Percentiles rank a stretch among this genome's conserved stretches.
phyloP scores from a whole-genome alignment of 2,113 vertebrate species.

The Rafetus swinhoei region DNA sequence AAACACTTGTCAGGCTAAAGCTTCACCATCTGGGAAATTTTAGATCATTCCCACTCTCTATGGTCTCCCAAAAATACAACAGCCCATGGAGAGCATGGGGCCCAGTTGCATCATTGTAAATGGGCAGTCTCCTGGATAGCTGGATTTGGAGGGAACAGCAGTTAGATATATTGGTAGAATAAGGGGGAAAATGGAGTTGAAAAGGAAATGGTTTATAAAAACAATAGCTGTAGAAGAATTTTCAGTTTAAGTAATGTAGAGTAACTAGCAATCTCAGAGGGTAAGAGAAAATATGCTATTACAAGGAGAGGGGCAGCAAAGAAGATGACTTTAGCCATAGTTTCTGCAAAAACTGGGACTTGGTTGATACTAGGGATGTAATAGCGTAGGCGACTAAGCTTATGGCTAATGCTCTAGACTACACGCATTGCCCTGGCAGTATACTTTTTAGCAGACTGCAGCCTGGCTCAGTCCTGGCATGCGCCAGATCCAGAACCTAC shows the following conservation, averaged over 20 bases:
- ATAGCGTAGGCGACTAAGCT: too few species aligned
- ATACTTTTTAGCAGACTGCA: too few species aligned
- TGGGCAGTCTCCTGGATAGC: not conserved
- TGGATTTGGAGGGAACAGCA: fast-evolving
- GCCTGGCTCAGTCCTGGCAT: too few species aligned
- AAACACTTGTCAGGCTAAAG: not conserved
- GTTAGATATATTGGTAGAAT: not conserved
- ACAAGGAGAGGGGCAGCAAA: not conserved
- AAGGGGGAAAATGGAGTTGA: fast-evolving
- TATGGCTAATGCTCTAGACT: too few species aligned
- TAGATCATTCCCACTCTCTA: not conserved
- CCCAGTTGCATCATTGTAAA: not conserved
- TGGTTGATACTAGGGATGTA: not conserved
- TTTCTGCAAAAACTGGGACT: not conserved
- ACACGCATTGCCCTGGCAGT: too few species aligned
- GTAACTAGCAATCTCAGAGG: fast-evolving
- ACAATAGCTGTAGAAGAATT: not conserved
- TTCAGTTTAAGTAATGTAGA: fast-evolving
- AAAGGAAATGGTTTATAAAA: not conserved
- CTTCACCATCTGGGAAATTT: not conserved
- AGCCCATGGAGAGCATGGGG: too few species aligned
- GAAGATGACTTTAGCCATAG: not conserved
- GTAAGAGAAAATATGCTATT: not conserved
- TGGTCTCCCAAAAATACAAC: not conserved
- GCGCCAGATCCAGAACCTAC: too few species aligned